Evolutionary conservation across 2,113 vertebrate genomes (phyloP).

Genomic region (Corythoichthys intestinalis): DNA sequence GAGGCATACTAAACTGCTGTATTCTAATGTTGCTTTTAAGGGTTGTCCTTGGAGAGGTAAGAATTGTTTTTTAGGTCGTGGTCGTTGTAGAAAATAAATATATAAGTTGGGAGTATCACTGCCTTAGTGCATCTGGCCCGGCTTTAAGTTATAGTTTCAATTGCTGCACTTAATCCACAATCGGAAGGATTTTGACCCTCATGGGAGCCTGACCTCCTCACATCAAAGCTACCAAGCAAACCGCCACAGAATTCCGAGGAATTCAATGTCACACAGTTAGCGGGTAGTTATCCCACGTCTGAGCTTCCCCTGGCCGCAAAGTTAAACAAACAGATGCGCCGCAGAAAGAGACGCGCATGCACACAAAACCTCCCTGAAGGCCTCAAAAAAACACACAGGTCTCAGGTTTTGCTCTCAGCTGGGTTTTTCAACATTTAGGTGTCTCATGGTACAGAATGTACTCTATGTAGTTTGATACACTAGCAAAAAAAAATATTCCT

Average conservation of each 20-base stretch:
- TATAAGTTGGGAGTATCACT: background rate
- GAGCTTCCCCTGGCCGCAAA: constrained; percentile 39
- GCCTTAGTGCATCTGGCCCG: background rate
- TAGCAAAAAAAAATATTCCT: background rate
- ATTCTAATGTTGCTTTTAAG: background rate
- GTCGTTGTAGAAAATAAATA: too few species aligned
- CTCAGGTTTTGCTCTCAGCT: constrained; percentile 27
- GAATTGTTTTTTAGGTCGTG: background rate
- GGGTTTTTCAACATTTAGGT: constrained; percentile 4
- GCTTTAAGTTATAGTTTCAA: background rate
- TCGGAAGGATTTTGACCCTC: background rate
- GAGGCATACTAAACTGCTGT: background rate
- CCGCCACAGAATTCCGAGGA: constrained; percentile 26
- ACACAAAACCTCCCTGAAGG: constrained; percentile 31
- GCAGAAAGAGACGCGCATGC: constrained; percentile 29
- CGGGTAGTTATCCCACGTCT: constrained; percentile 28
- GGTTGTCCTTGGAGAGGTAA: background rate
- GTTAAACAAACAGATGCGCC: constrained; percentile 49
- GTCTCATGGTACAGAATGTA: background rate
- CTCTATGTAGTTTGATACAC: background rate
- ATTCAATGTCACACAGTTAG: constrained; percentile 31
- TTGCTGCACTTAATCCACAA: background rate
- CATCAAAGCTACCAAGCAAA: constrained; percentile 20
- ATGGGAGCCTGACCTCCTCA: constrained; percentile 19
- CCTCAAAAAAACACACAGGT: constrained; percentile 46